Conservation (phyloP, 2,888 invertebrate species). For the Papilio protenor region DNA sequence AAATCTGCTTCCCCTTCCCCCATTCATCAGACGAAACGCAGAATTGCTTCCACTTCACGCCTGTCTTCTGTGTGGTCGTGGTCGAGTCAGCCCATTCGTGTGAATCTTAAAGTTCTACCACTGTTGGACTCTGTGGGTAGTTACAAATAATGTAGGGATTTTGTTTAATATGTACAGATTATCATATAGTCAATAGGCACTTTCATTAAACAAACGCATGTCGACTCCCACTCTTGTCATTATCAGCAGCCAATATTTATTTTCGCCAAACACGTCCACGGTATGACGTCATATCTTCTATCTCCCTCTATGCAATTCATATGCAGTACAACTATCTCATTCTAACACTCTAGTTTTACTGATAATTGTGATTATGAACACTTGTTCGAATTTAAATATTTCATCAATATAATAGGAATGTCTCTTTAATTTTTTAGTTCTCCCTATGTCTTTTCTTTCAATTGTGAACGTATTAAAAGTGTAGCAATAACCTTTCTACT, state of each 20-base stretch:
- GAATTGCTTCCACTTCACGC: too few relatives aligned
- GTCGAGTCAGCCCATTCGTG: background rate
- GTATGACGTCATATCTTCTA: slow-evolving; percentile 30
- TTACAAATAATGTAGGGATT: background rate
- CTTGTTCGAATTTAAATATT: slow-evolving; percentile 14
- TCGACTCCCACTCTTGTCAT: slow-evolving; percentile 30
- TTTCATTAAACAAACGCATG: slow-evolving; percentile 24
- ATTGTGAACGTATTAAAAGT: too few relatives aligned
- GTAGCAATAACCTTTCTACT: too few relatives aligned
- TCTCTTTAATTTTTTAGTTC: background rate
- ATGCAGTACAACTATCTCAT: background rate
- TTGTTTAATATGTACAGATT: background rate
- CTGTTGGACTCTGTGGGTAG: background rate
- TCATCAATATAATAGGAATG: background rate
- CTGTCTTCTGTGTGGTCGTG: too few relatives aligned
- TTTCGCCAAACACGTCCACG: slow-evolving; percentile 36
- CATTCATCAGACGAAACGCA: too few relatives aligned
- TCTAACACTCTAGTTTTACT: slow-evolving; percentile 9
- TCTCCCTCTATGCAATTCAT: background rate
- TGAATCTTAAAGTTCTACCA: too few relatives aligned
- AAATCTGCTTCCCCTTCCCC: too few relatives aligned
- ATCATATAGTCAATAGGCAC: slow-evolving; percentile 2
- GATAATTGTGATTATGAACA: slow-evolving; percentile 19
- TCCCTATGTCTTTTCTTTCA: background rate
- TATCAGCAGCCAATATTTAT: slow-evolving; percentile 40